Evolutionary conservation across 2,888 invertebrate genomes (phyloP), one percentile per base, ranked within the genome.

Genomic region (Lissonota sp.): DNA sequence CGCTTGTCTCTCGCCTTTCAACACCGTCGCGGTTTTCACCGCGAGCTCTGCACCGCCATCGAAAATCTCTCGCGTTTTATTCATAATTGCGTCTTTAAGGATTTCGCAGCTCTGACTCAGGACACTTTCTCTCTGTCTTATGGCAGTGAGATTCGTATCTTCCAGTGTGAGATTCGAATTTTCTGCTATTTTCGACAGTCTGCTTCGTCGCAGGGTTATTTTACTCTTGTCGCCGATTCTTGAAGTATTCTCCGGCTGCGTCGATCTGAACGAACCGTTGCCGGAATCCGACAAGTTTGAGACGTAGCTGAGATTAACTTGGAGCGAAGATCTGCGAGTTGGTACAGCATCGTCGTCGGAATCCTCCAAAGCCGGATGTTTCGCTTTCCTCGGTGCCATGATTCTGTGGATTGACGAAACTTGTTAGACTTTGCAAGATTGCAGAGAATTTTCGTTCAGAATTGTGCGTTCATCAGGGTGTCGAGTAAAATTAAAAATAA

Each of bases 291-390:
- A 85, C 46, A 86, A 58, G 64, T 85, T 84, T 0, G 89, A 85
- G 1, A 62, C 70, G 53, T 75, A 90, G 80, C 91, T 91, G 63
- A 91, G 83, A 83, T 91, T 91, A 0, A 91, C 90, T 79, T 73
- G 83, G 55, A 91, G 53, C 1, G 91, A 91, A 70, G 87, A 90
- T 49, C 87, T 83, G 37, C 86, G 86, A 75, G n/a, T 37, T 2
- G 60, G 16, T 6, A 69, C 6, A 39, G 49, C 63, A 53, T 82
- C 44, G 37, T 78, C 57, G 6, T 26, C 39, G 7, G 37, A 6
- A 12, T 39, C 39, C 58, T 26, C 58, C 10, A 53, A 10, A 4
- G 12, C 53, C 0, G 57, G 12, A 39, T 14, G 62, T 14, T 70
- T 78, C 26, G 44, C 58, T 40, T 40, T 58, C 0, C 49, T 51